Percentiles rank a stretch among this genome's conserved stretches.
Conservation (phyloP, 2,113 vertebrate species). For the Scalopus aquaticus region DNA sequence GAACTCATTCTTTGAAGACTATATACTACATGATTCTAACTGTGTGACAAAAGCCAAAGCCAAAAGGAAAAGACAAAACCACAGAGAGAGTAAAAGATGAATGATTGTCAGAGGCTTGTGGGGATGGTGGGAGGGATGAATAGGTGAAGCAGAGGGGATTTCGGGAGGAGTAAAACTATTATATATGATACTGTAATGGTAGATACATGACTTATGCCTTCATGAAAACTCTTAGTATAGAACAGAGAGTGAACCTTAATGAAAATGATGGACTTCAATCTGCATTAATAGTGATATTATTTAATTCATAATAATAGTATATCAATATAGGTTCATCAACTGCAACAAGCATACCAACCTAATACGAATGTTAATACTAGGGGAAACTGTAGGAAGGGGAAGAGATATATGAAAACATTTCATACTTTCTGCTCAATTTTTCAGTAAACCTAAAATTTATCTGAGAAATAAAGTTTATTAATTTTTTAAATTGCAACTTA, state of each 20-base stretch:
- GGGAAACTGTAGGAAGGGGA: not conserved
- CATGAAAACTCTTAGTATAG: not conserved
- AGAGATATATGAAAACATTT: not conserved
- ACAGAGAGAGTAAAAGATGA: not conserved
- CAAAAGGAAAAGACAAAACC: not conserved
- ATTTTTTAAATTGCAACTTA: not conserved
- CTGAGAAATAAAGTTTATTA: not conserved
- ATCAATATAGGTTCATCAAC: not conserved
- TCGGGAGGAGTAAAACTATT: not conserved
- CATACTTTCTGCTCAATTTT: not conserved
- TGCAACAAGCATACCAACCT: not conserved
- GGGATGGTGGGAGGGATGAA: not conserved
- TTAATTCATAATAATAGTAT: not conserved
- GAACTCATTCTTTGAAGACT: not conserved
- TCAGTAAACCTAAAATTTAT: too few relatives aligned
- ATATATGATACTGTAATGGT: not conserved
- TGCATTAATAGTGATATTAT: not conserved
- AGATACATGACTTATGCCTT: not conserved
- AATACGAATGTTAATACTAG: not conserved
- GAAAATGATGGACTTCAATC: not conserved
- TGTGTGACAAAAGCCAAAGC: not conserved
- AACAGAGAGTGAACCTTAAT: not conserved
- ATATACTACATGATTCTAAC: not conserved
- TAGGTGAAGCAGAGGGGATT: not conserved
- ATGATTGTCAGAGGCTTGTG: not conserved